Base-by-base conservation (phyloP, 1,140 invertebrate genomes). In the Micrasema longulum region DNA sequence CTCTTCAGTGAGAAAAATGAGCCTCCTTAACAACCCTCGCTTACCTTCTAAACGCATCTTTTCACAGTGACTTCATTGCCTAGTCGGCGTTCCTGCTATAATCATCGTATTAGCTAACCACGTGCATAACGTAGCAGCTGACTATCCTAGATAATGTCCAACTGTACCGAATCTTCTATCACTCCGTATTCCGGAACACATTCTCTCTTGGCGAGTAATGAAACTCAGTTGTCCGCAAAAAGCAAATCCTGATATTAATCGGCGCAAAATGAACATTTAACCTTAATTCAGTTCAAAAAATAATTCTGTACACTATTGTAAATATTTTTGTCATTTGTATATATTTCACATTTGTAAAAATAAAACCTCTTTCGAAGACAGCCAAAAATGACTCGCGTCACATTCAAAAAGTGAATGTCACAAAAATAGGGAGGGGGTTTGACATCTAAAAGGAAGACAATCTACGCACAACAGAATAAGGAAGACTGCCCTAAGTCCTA, bases 301-400 rank as follows among this genome's bases (percentile, higher is more conserved):
- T 57, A 68, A 35, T 23, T 68, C 64, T 68, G 66, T 57, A 68
- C 66, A 57, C 48, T 68, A 68, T 68, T 68, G 57, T 63, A 63
- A 38, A 69, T 70, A 52, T 41, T 70, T 45, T 64, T 50, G 68
- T 64, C 16, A 62, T 62, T 52, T 52, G 68, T 70, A 70, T 70
- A 63, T 70, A 63, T 38, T 70, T 63, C 41, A 64, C 47, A 57
- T 41, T 31, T 70, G 55, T 70, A 70, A 70, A 70, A 70, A 70
- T 70, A 70, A 70, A 52, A 63, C 35, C 35, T 70, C 68, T 70
- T 52, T 52, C 31, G 45, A 31, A 38, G 57, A 16, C 60, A 47
- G 60, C 60, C 60, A 47, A 47, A 45, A 45, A 64, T 31, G 60
- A 26, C 22, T 41, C 41, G 67, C 14, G 53, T 31, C 38, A 38